These are phyloP conservation scores for Stramonita haemastoma DNA, from an alignment of 2,888 invertebrate species.

Conservation along the genomic window DNA sequence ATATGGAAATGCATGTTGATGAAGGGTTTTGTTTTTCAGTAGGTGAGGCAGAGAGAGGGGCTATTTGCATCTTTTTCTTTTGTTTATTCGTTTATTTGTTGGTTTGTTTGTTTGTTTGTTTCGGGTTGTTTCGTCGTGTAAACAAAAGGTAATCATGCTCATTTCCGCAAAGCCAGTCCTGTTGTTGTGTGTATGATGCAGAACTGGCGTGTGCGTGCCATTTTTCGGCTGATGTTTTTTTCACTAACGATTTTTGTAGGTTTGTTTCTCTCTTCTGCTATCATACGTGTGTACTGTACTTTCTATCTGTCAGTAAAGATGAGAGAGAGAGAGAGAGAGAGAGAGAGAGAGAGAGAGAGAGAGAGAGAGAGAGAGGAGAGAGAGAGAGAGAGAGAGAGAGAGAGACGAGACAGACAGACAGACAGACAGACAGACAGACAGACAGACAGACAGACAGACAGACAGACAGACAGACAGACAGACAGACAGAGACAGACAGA, in stretches of 20 bases:
- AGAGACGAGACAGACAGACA: background rate
- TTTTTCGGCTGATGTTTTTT: no score
- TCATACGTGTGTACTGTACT: no score
- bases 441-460: background rate
- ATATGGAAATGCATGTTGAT: no score
- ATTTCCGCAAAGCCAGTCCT: no score
- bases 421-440: background rate
- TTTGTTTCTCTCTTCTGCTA: background rate
- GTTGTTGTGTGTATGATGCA: no score
- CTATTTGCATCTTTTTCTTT: background rate
- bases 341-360: background rate
- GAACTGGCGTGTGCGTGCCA: no score
- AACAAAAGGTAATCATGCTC: background rate
- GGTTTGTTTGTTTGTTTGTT: background rate
- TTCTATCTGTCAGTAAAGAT: no score
- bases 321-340: slow-evolving; percentile 11
- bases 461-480: no score
- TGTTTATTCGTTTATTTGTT: background rate
- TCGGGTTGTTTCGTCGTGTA: background rate
- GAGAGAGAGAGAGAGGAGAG: background rate
- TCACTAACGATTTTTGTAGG: no score
- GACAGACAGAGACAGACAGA: no score
- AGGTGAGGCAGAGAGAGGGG: background rate
- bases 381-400: background rate
- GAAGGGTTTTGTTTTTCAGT: no score